These are phyloP conservation scores for Allacma fusca DNA, from an alignment of 2,888 invertebrate genomes.

Conservation along the genomic window DNA sequence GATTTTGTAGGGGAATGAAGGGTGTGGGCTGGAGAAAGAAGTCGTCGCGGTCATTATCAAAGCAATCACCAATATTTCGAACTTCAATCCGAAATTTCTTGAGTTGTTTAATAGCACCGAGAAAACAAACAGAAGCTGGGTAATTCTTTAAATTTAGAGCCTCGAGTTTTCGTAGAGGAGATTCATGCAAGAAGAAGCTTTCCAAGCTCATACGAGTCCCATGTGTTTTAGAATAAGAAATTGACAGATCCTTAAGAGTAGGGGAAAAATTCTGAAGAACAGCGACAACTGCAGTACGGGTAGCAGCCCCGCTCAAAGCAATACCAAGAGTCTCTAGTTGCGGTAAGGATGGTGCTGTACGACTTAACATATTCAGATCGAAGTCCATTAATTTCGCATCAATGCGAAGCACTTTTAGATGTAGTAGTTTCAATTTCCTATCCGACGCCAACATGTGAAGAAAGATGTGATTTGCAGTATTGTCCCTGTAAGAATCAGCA, in stretches of 20 bases:
- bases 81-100: constrained; percentile 29
- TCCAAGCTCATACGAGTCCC: constrained; percentile 32
- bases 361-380: constrained; percentile 20
- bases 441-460: constrained; percentile 27
- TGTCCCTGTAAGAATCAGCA: constrained; percentile 20
- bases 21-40: constrained; percentile 29
- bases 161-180: constrained; percentile 13
- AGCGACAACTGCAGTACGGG: background rate
- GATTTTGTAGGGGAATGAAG: background rate
- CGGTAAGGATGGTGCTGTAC: background rate
- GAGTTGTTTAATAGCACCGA: constrained; percentile 25
- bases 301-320: constrained; percentile 22
- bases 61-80: constrained; percentile 32
- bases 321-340: constrained; percentile 32
- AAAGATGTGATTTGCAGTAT: constrained; percentile 33
- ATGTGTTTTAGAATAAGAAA: constrained; percentile 24
- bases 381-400: constrained; percentile 32
- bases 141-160: constrained; percentile 25
- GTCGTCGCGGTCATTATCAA: constrained; percentile 22
- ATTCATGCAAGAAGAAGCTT: constrained; percentile 27
- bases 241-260: constrained; percentile 19
- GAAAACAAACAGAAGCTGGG: constrained; percentile 14
- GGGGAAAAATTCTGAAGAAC: constrained; percentile 19
- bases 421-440: constrained; percentile 5
- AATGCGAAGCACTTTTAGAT: constrained; percentile 11